Conservation (phyloP, 1,140 invertebrate species). For the Zaprionus tsacasi region DNA sequence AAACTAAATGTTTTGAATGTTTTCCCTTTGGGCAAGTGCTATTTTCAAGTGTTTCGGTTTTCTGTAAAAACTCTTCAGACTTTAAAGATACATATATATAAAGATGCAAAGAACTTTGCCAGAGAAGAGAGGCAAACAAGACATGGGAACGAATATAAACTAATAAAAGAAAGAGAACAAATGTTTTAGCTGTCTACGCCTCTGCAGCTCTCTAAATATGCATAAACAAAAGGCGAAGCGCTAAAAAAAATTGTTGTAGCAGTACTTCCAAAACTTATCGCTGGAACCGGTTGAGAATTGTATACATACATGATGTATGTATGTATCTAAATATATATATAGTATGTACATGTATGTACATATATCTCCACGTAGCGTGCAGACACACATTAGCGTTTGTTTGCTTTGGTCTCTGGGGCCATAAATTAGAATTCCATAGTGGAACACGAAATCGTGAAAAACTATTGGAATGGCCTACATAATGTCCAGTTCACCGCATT, state of each 20-base stretch:
- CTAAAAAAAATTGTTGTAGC: conserved; percentile 42
- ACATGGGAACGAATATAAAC: conserved; percentile 45
- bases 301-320: conserved; percentile 1
- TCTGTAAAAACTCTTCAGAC: neutral
- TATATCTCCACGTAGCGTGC: neutral
- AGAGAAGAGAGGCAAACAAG: neutral
- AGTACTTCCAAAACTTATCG: conserved; percentile 26
- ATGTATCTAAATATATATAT: neutral
- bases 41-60: neutral
- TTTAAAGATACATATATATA: conserved; percentile 11
- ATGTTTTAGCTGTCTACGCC: conserved; percentile 67
- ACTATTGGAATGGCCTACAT: conserved; percentile 27
- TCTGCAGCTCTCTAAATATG: conserved; percentile 20
- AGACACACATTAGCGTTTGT: conserved; percentile 28
- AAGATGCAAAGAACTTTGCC: neutral
- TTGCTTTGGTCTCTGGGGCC: conserved; percentile 9
- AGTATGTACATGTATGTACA: neutral
- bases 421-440: conserved; percentile 37
- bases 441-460: conserved; percentile 22
- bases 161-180: conserved; percentile 44
- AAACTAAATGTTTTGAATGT: neutral
- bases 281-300: conserved; percentile 57
- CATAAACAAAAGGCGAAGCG: conserved; percentile 40
- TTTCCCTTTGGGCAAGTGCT: neutral
- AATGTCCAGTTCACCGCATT: conserved; percentile 1